phyloP scores from a whole-genome alignment of 2,888 invertebrate genomes.

The Oeneis ivallda region DNA sequence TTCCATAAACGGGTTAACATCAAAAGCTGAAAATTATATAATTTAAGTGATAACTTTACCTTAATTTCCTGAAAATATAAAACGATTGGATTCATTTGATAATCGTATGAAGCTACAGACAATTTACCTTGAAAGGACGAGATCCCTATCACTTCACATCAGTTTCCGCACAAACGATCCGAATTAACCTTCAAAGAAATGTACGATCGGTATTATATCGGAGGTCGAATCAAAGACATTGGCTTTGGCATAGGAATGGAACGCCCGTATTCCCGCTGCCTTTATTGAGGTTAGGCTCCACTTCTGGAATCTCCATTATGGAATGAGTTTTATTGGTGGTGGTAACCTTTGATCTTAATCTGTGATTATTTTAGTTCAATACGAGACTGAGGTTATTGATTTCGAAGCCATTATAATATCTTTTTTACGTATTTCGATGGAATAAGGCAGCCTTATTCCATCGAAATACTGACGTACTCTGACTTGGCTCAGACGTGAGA shows the following conservation, averaged over 20 bases:
- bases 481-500: too few species aligned
- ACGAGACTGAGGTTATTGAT: background rate
- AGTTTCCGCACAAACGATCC: slow-evolving; percentile 19
- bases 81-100: background rate
- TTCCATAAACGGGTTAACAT: too few species aligned
- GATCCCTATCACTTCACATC: slow-evolving; percentile 17
- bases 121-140: slow-evolving; percentile 6
- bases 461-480: too few species aligned
- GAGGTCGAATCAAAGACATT: slow-evolving; percentile 40
- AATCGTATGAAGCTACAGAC: background rate
- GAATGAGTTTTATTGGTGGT: slow-evolving; percentile 26
- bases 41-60: background rate
- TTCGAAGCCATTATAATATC: background rate
- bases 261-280: slow-evolving; percentile 39
- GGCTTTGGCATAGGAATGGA: slow-evolving; percentile 34
- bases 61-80: background rate
- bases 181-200: slow-evolving; percentile 28
- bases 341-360: slow-evolving; percentile 36
- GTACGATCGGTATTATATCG: slow-evolving; percentile 24
- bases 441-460: too few species aligned
- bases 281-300: slow-evolving; percentile 35
- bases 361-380: slow-evolving; percentile 18
- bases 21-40: background rate
- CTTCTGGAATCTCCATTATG: slow-evolving; percentile 36
- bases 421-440: background rate